Base-by-base conservation (phyloP, 2,888 invertebrate genomes). In the Thumatha senex region DNA sequence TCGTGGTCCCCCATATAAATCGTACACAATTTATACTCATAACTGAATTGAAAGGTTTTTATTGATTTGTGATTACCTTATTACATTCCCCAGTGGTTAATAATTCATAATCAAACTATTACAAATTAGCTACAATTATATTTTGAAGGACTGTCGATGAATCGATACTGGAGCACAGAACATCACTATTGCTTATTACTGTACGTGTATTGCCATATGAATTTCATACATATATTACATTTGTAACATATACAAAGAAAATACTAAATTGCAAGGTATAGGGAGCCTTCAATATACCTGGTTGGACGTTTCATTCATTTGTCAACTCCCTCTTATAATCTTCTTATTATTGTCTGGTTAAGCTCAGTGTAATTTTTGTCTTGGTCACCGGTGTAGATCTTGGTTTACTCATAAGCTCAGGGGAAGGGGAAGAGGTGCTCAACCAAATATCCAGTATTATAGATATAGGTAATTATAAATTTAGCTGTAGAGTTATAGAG, bases 241-340 rank as follows among this genome's bases (percentile, higher is more conserved):
- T 24, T 24, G 33, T 33, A 60, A 59, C 63, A 67, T 61, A 63
- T 67, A 61, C 60, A 64, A 63, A 67, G 57, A 24, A 24, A 5
- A 5, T 24, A 24, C 18, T 24, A 24, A 24, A 24, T 24, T 5
- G n/a, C n/a, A n/a, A n/a, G n/a, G n/a, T 24, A 4, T 24, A 24
- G 2, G 5, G 18, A 24, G 18, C 18, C 18, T 24, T 24, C 18
- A 24, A 24, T 24, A 24, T 24, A 24, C 18, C 18, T 24, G 18
- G 5, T 24, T 24, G 18, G 2, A 24, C 2, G 2, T 2, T 24
- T 24, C 18, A 24, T 2, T 24, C 3, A 24, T 24, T 24, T 24
- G n/a, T 24, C 18, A 24, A 5, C 5, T 24, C 18, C 18, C n/a
- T n/a, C n/a, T n/a, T n/a, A n/a, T n/a, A n/a, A 24, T 24, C 5